Evolutionary conservation across 2,113 vertebrate genomes (phyloP), one percentile per base, ranked within the genome.

Genomic region (Scopus umbretta): DNA sequence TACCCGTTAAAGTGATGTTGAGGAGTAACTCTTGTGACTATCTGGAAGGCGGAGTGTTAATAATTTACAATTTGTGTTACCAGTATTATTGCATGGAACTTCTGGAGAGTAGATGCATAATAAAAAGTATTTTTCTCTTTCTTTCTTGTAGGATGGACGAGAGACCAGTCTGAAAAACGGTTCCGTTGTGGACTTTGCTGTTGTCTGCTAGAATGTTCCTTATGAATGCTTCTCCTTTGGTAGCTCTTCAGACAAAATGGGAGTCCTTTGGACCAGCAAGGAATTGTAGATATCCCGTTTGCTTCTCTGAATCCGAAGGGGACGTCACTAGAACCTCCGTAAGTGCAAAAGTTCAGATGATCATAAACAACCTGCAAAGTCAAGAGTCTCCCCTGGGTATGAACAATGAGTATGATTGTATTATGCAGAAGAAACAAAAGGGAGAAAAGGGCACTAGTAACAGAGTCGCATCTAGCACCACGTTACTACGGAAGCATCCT

Each of bases 201-300:
- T 66, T 82, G 83, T 74, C 97, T 94, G 98, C 98, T 99, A 99
- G 98, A 98, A 99, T 99, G 99, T 99, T 99, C 98, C 98, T 99
- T 98, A 99, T 99, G 99, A 99, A 99, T 76, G 98, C 98, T 80
- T 98, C 98, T 96, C 99, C 99, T 98, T 97, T 99, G 94, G 98
- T 98, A 97, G 98, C 98, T 97, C 98, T 99, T 92, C 99, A 98
- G 97, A 98, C 98, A 59, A 98, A 98, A 98, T 99, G 99, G 99
- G 98, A 99, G 94, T 97, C 98, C 88, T 99, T 99, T 76, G 97
- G 98, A 80, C 97, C 97, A 2, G 94, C 98, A 11, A 98, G 98
- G 94, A 98, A 97, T 98, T 99, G 96, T 98, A 98, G 98, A 96
- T 98, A 99, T 75, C 98, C 99, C 1, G 68, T 98, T 81, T 98